Conservation (phyloP, 2,888 invertebrate genomes). For the Tiphia femorata region DNA sequence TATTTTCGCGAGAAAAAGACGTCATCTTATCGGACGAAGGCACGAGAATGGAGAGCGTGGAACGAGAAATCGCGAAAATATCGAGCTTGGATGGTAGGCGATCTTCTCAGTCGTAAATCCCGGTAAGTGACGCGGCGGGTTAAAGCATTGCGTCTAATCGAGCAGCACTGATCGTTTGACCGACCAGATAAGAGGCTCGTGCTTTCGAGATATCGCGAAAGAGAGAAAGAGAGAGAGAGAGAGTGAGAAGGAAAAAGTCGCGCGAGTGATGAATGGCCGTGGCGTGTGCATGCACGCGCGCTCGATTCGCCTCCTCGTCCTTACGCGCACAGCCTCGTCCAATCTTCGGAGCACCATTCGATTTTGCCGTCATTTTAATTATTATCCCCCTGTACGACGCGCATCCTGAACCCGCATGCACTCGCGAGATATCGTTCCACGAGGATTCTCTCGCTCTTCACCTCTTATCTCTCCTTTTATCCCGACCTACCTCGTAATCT, state of each 20-base stretch:
- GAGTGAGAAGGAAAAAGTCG: background rate
- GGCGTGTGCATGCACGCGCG: slow-evolving; percentile 13
- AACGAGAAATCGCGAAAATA: too few species aligned
- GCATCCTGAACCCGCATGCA: too few species aligned
- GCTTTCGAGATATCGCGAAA: background rate
- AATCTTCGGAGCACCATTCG: too few species aligned
- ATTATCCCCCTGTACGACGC: slow-evolving; percentile 6
- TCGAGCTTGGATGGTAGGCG: too few species aligned
- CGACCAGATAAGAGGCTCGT: slow-evolving; percentile 28
- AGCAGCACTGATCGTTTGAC: slow-evolving; percentile 35
- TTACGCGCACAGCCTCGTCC: too few species aligned
- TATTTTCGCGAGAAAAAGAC: background rate
- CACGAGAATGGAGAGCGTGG: background rate
- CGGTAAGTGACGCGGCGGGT: too few species aligned
- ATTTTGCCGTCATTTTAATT: too few species aligned
- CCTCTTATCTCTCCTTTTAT: background rate
- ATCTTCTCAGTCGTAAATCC: too few species aligned
- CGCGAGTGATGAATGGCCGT: background rate
- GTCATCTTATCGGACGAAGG: background rate
- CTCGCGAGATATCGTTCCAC: background rate
- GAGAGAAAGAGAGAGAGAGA: slow-evolving; percentile 4
- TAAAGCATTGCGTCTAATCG: slow-evolving; percentile 26
- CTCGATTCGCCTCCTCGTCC: too few species aligned
- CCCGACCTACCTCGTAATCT: background rate
- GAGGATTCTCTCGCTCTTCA: background rate